Conservation (phyloP, 2,797 vertebrate genomes). For the Ara ararauna region DNA sequence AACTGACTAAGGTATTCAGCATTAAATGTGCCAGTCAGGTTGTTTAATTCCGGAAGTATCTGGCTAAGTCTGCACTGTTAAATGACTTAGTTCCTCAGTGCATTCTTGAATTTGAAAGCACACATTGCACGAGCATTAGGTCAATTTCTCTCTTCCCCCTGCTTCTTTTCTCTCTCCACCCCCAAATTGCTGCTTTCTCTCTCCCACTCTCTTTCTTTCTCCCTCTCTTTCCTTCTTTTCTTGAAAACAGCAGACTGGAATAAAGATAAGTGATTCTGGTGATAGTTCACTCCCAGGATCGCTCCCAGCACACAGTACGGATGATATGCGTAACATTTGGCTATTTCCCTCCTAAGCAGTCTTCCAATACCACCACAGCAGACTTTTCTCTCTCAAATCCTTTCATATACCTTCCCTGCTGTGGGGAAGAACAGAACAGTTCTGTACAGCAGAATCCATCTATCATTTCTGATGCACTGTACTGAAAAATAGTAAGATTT, state of each 20-base stretch:
- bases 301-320: not conserved
- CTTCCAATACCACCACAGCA: not conserved
- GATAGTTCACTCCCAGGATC: not conserved
- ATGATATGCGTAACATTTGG: not conserved
- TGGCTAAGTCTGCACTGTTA: not conserved
- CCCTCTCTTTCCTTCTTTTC: not conserved
- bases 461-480: not conserved
- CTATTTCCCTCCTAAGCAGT: not conserved
- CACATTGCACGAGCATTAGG: not conserved
- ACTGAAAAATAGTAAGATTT: conserved; percentile 10
- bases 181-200: not conserved
- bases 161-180: not conserved
- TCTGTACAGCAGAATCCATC: not conserved
- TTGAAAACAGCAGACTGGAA: not conserved
- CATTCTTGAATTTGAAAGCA: not conserved
- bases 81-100: not conserved
- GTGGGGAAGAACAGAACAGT: not conserved
- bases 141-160: not conserved
- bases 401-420: not conserved
- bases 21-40: not conserved
- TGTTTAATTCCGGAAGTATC: not conserved
- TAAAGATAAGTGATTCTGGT: not conserved
- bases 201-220: not conserved
- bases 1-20: not conserved
- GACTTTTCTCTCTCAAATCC: not conserved